Conservation (phyloP, 2,888 invertebrate genomes). For the Latheticus oryzae region DNA sequence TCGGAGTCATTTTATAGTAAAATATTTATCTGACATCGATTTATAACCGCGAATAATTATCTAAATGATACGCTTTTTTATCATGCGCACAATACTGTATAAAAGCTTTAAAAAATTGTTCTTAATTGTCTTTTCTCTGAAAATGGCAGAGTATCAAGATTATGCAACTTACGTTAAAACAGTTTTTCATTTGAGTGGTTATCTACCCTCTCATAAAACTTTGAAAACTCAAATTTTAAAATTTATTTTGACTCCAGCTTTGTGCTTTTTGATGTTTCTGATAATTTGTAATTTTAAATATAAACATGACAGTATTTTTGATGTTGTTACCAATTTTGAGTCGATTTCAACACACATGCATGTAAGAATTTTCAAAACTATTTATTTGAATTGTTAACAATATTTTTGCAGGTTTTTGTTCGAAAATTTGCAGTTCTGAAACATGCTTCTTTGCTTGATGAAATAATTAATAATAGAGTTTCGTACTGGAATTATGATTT, state of each 20-base stretch:
- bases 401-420: neutral
- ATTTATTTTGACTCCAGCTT: neutral
- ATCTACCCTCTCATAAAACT: neutral
- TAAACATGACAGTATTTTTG: neutral
- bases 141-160: too few relatives aligned
- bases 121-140: too few relatives aligned
- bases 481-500: neutral
- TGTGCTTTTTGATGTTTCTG: neutral
- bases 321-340: neutral
- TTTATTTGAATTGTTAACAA: too few relatives aligned
- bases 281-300: neutral
- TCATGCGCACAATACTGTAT: too few relatives aligned
- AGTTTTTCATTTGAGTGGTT: neutral
- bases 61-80: too few relatives aligned
- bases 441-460: neutral
- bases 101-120: too few relatives aligned
- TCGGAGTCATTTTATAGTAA: too few relatives aligned
- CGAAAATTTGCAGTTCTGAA: conserved; percentile 1
- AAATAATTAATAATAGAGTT: neutral
- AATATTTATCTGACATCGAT: too few relatives aligned
- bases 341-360: neutral
- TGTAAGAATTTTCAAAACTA: too few relatives aligned
- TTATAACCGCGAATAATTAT: too few relatives aligned
- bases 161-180: too few relatives aligned
- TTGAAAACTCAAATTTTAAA: neutral